Evolutionary conservation across 1,140 invertebrate species (phyloP).

Genomic region (Aphelinus certus): DNA sequence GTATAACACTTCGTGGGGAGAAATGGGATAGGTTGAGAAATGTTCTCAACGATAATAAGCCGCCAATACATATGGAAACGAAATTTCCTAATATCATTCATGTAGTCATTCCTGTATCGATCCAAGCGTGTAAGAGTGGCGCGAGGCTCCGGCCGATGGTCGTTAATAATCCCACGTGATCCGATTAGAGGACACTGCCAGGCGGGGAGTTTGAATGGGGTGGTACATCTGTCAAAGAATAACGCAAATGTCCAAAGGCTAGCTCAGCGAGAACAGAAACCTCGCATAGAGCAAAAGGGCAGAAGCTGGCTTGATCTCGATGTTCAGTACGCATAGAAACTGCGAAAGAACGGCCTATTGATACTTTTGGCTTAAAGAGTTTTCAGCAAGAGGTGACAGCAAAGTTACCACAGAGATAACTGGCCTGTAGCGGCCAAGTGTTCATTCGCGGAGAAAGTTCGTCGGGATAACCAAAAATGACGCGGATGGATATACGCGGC

Average conservation of each 20-base stretch:
- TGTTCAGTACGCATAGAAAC: slow-evolving; percentile 79
- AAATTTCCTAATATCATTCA: no score
- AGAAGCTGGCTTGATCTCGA: slow-evolving; percentile 80
- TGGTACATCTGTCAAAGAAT: slow-evolving; percentile 78
- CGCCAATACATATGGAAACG: no score
- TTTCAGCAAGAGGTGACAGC: slow-evolving; percentile 72
- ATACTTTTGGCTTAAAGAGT: slow-evolving; percentile 70
- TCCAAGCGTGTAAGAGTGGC: no score
- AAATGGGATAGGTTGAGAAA: no score
- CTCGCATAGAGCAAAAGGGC: slow-evolving; percentile 80
- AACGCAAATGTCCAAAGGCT: slow-evolving; percentile 81
- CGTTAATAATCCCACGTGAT: slow-evolving; percentile 64
- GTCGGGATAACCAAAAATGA: no score
- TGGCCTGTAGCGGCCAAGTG: slow-evolving; percentile 79
- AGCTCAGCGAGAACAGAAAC: slow-evolving; percentile 81
- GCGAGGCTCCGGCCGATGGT: slow-evolving; percentile 53
- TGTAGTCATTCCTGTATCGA: no score
- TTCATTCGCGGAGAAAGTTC: slow-evolving; percentile 62
- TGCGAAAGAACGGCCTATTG: slow-evolving; percentile 79
- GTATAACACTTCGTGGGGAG: no score
- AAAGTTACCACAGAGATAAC: slow-evolving; percentile 79
- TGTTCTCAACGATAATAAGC: no score
- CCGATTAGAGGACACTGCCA: slow-evolving; percentile 72
- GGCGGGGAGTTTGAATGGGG: slow-evolving; percentile 82
- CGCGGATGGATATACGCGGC: no score